These are phyloP conservation scores for Aurelia aurita DNA, from an alignment of 30 jellyfish, hydroid and myxozoan species.

Conservation along the genomic window DNA sequence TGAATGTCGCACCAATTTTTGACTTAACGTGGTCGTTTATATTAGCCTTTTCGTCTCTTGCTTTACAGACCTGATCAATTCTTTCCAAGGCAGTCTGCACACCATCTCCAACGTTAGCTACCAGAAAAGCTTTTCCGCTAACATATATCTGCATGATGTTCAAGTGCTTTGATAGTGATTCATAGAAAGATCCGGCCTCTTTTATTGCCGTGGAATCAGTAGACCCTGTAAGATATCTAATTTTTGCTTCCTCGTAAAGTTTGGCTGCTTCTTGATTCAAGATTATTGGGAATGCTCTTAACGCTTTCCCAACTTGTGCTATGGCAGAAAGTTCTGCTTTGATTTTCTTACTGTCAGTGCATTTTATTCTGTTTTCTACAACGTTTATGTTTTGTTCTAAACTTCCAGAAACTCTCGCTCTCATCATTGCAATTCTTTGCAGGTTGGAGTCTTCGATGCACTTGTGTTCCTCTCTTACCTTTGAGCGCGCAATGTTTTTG, in stretches of 20 bases:
- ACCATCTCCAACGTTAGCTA: conserved; percentile 6
- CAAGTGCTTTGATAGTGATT: conserved; percentile 7
- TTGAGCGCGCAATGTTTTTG: neutral
- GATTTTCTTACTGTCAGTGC: neutral
- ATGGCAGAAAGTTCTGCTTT: conserved; percentile 8
- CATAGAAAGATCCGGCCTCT: conserved; percentile 13
- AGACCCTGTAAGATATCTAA: neutral
- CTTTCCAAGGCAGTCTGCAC: conserved; percentile 15
- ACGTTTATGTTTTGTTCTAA: neutral
- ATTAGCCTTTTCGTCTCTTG: conserved; percentile 6
- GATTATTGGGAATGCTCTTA: neutral
- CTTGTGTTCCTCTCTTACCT: conserved; percentile 3
- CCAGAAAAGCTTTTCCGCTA: neutral
- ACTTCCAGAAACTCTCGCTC: conserved; percentile 16
- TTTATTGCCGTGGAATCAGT: neutral
- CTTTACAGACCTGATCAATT: neutral
- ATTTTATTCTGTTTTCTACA: neutral
- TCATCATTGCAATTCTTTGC: conserved; percentile 13
- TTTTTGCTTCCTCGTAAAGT: conserved; percentile 1
- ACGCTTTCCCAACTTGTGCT: neutral
- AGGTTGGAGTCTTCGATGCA: conserved; percentile 16
- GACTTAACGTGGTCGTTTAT: neutral
- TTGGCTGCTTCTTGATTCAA: conserved; percentile 10
- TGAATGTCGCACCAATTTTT: neutral
- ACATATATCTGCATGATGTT: conserved; percentile 1